Conservation (phyloP, 2,797 vertebrate genomes). For the Gymnodraco acuticeps region DNA sequence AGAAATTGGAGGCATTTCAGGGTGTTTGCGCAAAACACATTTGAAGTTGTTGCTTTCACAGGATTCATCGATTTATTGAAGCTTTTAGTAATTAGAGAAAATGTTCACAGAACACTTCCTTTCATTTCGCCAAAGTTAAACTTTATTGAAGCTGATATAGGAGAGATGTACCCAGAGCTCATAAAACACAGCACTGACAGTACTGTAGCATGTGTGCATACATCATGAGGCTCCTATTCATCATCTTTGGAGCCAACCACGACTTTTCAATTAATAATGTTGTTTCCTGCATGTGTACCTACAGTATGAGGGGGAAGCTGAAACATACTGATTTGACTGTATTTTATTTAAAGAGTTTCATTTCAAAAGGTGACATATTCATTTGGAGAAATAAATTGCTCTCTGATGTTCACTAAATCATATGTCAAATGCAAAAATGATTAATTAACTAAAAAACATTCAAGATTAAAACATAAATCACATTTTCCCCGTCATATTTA, state of each 20-base stretch:
- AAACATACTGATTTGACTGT: conserved; percentile 38
- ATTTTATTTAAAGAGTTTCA: conserved; percentile 26
- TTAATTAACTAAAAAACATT: conserved; percentile 30
- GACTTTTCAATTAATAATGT: conserved; percentile 61
- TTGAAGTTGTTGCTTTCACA: conserved; percentile 6
- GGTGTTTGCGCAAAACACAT: conserved; percentile 17
- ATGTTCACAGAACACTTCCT: background rate
- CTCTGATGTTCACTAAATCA: conserved; percentile 15
- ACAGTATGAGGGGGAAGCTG: conserved; percentile 5
- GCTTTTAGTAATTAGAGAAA: background rate
- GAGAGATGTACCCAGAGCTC: conserved; percentile 5
- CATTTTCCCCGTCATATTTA: conserved; percentile 8
- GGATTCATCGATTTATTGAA: too few relatives aligned
- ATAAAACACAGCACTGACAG: conserved; percentile 30
- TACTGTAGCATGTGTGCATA: background rate
- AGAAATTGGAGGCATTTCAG: conserved; percentile 5
- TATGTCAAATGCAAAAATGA: conserved; percentile 28
- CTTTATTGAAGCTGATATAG: conserved; percentile 7
- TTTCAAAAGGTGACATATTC: conserved; percentile 39
- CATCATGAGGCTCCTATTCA: conserved; percentile 40
- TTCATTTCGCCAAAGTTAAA: background rate
- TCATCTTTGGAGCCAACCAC: conserved; percentile 38
- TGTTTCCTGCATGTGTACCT: conserved; percentile 33
- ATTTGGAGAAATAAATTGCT: conserved; percentile 50
- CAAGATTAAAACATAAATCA: conserved; percentile 27